These are phyloP conservation scores for Metridium senile DNA, from an alignment of 92 coral and sea anemone genomes.

Conservation along the genomic window DNA sequence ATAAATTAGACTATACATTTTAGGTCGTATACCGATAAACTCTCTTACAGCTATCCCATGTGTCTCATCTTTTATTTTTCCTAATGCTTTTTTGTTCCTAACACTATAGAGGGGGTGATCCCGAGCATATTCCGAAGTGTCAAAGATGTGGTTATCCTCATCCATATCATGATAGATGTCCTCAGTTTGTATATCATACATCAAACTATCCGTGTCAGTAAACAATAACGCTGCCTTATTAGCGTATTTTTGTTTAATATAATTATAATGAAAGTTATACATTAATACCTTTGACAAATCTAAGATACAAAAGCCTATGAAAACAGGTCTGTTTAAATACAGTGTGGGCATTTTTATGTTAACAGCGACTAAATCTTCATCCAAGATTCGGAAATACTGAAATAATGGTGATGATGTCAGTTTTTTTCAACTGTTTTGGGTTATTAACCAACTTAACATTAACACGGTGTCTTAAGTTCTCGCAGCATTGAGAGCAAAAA, in stretches of 20 bases:
- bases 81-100: conserved; percentile 33
- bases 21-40: conserved; percentile 36
- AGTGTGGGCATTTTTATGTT: no score
- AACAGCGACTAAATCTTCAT: no score
- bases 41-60: conserved; percentile 13
- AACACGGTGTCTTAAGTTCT: no score
- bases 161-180: conserved; percentile 28
- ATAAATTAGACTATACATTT: conserved; percentile 24
- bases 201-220: conserved; percentile 29
- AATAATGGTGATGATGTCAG: no score
- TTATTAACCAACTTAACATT: no score
- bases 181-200: conserved; percentile 3
- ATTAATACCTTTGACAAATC: conserved; percentile 21
- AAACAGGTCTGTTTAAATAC: no score
- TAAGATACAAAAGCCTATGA: no score
- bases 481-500: no score
- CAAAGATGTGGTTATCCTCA: not conserved
- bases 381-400: no score
- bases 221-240: conserved; percentile 9
- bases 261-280: conserved; percentile 32
- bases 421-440: no score
- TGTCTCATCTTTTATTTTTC: conserved; percentile 34
- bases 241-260: conserved; percentile 5
- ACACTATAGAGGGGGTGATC: conserved; percentile 14
- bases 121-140: conserved; percentile 18